Evolutionary conservation across 2,797 vertebrate genomes (phyloP), one percentile per base, ranked within the genome.

Genomic region (Enteromius viviparus): DNA sequence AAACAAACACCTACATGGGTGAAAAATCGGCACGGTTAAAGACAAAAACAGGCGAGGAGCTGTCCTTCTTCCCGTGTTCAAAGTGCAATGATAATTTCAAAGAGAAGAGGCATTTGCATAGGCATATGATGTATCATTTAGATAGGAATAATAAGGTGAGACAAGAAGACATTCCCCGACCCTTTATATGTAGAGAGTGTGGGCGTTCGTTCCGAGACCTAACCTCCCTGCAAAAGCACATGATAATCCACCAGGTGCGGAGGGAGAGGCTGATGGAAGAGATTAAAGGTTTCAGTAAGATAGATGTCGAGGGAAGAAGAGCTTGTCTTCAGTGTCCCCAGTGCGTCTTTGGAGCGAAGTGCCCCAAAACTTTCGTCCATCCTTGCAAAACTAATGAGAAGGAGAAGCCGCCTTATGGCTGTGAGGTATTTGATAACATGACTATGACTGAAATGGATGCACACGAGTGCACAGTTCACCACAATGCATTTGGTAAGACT

Each of bases 121-220:
- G 96, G 89, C 96, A 97, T 93, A 96, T 99, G 98, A 98, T 99
- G 96, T 97, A 97, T 95, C 97, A 99, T 94, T 96, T 98, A 95
- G 96, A 95, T 90, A 93, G 95, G 89, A 96, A 97, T 93, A 98
- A 97, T 95, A 96, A 97, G 93, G 96, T 97, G 91, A 96, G 95
- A 32, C 95, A 96, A 89, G 94, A 93, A 91, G 96, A 95, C 90
- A 94, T 95, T 89, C 95, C 96, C 47, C 95, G 94, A 89, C 95
- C 96, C 88, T 98, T 97, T 92, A 95, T 97, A 75, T 99, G 97
- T 94, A 95, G 94, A 91, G 96, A 97, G 91, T 97, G 98, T 89
- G 97, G 98, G 91, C 94, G 96, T 94, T 95, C 96, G 81, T 97
- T 98, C 94, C 94, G 96, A 91, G 97, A 97, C 92, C 95, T 95